These are phyloP conservation scores for Theonella swinhoei DNA, from an alignment of 37 sponge, comb jelly and placozoan genomes.

Conservation along the genomic window DNA sequence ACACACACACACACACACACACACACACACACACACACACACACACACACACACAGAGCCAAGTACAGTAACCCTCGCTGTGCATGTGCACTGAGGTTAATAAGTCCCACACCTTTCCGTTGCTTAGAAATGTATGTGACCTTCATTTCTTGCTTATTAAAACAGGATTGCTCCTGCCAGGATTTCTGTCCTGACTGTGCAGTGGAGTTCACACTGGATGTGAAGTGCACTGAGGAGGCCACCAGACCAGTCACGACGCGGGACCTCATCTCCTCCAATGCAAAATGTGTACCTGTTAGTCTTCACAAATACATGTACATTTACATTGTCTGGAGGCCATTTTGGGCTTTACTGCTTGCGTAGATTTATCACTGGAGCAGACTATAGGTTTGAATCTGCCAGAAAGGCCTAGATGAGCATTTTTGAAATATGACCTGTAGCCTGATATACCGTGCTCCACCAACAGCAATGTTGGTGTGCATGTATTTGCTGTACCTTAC, in stretches of 20 bases:
- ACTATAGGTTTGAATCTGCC: too few relatives aligned
- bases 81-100: too few relatives aligned
- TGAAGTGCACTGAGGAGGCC: conserved; percentile 89
- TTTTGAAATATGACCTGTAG: too few relatives aligned
- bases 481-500: too few relatives aligned
- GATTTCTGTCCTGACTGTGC: conserved; percentile 95
- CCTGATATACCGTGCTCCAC: too few relatives aligned
- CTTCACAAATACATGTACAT: neutral
- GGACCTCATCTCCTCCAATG: conserved; percentile 87
- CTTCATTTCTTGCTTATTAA: neutral
- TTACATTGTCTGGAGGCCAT: neutral
- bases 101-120: neutral
- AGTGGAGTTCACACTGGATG: conserved; percentile 96
- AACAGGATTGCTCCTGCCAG: conserved; percentile 87
- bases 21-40: neutral
- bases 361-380: too few relatives aligned
- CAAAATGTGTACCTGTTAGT: conserved; percentile 87
- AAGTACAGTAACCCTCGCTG: too few relatives aligned
- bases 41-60: too few relatives aligned
- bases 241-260: conserved; percentile 91
- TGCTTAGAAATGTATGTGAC: too few relatives aligned
- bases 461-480: too few relatives aligned
- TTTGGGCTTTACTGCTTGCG: too few relatives aligned
- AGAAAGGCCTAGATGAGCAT: too few relatives aligned
- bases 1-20: neutral